Percentiles rank a stretch among this genome's conserved stretches.
These are phyloP conservation scores for Fratercula arctica DNA, from an alignment of 2,797 vertebrate species.

Conservation along the genomic window DNA sequence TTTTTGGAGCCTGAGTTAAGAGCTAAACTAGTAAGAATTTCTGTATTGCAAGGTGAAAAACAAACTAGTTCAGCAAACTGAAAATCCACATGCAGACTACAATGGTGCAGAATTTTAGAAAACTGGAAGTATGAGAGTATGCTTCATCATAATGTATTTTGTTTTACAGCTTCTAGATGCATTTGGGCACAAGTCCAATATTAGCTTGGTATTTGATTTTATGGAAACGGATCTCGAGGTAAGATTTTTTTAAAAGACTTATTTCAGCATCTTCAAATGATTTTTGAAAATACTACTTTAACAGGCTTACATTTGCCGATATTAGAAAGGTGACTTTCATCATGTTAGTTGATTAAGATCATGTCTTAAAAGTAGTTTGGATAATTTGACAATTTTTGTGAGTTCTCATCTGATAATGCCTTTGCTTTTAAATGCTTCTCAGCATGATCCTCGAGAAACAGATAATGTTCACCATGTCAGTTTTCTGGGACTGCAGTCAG, in stretches of 20 bases:
- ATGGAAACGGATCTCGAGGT: conserved; percentile 99
- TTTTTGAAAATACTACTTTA: background rate
- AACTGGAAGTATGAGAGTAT: background rate
- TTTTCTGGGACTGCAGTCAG: background rate
- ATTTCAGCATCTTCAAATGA: background rate
- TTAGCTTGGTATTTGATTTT: conserved; percentile 97
- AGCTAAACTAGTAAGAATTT: background rate
- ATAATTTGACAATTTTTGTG: background rate
- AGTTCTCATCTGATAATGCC: background rate
- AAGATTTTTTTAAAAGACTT: background rate
- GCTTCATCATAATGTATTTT: background rate
- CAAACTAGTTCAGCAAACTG: background rate
- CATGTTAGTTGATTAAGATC: background rate
- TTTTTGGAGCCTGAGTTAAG: background rate
- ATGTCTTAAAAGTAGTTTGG: background rate
- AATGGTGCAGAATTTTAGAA: background rate
- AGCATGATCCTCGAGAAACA: background rate
- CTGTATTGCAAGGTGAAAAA: background rate
- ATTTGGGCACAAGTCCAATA: conserved; percentile 98
- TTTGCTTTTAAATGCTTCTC: background rate
- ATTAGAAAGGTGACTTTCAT: background rate
- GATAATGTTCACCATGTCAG: background rate
- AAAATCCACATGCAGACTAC: background rate
- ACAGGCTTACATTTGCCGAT: background rate
- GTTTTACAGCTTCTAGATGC: conserved; percentile 91